phyloP scores from a whole-genome alignment of 2,113 vertebrate genomes.

The Dolichallabes microphthalmus region DNA sequence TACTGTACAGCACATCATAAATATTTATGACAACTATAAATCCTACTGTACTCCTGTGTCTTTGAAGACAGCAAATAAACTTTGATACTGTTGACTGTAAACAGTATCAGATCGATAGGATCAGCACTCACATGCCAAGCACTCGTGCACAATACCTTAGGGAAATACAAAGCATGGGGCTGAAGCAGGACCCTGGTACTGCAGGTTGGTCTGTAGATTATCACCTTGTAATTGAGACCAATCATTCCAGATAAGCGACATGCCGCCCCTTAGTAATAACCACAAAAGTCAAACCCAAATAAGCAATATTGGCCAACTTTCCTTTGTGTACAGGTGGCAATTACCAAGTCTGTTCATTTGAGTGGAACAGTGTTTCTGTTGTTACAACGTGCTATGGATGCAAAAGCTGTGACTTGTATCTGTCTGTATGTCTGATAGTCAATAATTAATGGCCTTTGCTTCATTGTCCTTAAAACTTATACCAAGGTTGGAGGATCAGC shows the following conservation, averaged over 20 bases:
- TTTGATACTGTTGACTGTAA: constrained; percentile 34
- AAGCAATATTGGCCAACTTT: constrained; percentile 47
- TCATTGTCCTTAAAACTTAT: constrained; percentile 75
- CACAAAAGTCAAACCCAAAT: constrained; percentile 36
- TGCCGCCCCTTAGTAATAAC: constrained; percentile 17
- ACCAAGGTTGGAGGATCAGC: constrained; percentile 71
- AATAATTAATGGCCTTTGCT: constrained; percentile 73
- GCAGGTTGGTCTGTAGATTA: constrained; percentile 3
- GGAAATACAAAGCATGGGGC: neutral
- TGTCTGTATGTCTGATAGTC: constrained; percentile 60
- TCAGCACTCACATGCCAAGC: constrained; percentile 1
- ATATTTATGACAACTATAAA: constrained; percentile 33
- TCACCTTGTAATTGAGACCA: constrained; percentile 42
- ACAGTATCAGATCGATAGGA: constrained; percentile 26
- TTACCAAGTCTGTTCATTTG: constrained; percentile 30
- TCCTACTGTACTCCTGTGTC: constrained; percentile 2
- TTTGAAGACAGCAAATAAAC: neutral
- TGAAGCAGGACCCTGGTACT: neutral
- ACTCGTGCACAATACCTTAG: constrained; percentile 18
- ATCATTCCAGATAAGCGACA: constrained; percentile 28
- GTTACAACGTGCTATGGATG: constrained; percentile 12
- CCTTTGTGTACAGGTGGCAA: constrained; percentile 47
- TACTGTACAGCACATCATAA: constrained; percentile 21
- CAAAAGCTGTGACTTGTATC: constrained; percentile 38
- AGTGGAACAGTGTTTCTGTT: constrained; percentile 3